Percentiles rank a stretch among this genome's conserved stretches.
Conservation (phyloP, 2,797 vertebrate species). For the Sebastes iracundus region DNA sequence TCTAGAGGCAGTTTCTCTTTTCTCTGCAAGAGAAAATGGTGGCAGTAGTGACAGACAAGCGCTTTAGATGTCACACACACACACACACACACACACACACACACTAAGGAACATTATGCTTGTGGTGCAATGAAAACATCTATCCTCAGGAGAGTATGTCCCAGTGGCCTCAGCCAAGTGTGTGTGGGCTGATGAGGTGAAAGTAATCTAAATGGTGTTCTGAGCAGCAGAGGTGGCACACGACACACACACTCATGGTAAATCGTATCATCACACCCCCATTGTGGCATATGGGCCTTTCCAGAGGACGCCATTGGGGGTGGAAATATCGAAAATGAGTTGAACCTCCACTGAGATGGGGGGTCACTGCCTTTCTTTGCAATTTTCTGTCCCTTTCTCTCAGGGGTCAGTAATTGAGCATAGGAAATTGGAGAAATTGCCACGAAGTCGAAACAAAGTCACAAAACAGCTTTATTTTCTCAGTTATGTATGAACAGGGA, state of each 20-base stretch:
- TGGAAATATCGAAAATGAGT: conserved; percentile 66
- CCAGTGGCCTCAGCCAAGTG: conserved; percentile 51
- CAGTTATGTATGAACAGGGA: conserved; percentile 40
- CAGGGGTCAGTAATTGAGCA: conserved; percentile 63
- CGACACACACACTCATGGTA: conserved; percentile 16
- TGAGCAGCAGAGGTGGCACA: conserved; percentile 31
- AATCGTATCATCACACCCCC: conserved; percentile 60
- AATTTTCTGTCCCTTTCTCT: conserved; percentile 54
- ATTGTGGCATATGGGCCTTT: conserved; percentile 47
- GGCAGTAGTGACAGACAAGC: not conserved
- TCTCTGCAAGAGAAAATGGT: not conserved
- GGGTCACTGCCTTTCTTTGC: conserved; percentile 41
- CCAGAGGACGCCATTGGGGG: conserved; percentile 42
- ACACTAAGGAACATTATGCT: conserved; percentile 24
- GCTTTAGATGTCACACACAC: not conserved
- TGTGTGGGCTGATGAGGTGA: conserved; percentile 76
- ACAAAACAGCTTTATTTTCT: conserved; percentile 58
- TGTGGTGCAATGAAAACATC: conserved; percentile 58
- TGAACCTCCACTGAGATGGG: conserved; percentile 53
- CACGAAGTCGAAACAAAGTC: conserved; percentile 60
- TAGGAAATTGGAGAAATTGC: conserved; percentile 56
- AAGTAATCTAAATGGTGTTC: conserved; percentile 77
- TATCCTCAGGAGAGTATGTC: conserved; percentile 54
- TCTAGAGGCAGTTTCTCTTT: not conserved
- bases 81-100: conserved; percentile 24